These are phyloP conservation scores for Andinoacara biseriatus DNA, from an alignment of 2,113 vertebrate species.

Conservation along the genomic window DNA sequence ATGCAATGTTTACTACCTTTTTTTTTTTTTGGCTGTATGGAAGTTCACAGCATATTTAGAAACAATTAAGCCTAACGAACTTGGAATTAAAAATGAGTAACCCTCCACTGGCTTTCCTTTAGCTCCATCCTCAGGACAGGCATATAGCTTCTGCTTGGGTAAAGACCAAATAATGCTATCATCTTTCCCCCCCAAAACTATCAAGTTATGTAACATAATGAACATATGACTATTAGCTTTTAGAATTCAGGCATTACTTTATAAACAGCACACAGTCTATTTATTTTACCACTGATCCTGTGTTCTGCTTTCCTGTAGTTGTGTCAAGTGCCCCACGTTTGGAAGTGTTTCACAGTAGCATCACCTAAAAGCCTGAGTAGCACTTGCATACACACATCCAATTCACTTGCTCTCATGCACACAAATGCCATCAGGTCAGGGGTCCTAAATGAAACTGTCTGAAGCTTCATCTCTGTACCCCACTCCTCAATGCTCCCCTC, in stretches of 20 bases:
- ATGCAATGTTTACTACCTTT: neutral
- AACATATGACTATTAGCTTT: neutral
- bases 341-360: neutral
- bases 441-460: slow-evolving; percentile 76
- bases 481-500: slow-evolving; percentile 19
- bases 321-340: neutral
- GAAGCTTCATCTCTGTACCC: slow-evolving; percentile 51
- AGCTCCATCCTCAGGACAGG: slow-evolving; percentile 54
- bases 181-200: neutral
- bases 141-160: neutral
- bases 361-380: neutral
- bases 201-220: neutral
- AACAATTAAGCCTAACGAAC: neutral
- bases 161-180: neutral
- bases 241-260: neutral
- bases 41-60: neutral
- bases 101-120: slow-evolving; percentile 42
- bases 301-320: neutral
- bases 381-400: slow-evolving; percentile 14
- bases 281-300: neutral
- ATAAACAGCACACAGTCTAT: neutral
- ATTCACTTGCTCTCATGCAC: slow-evolving; percentile 16
- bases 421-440: slow-evolving; percentile 61
- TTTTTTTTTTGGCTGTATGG: neutral
- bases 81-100: neutral